phyloP scores from a whole-genome alignment of 1,140 invertebrate species.

The Leptopilina boulardi region DNA sequence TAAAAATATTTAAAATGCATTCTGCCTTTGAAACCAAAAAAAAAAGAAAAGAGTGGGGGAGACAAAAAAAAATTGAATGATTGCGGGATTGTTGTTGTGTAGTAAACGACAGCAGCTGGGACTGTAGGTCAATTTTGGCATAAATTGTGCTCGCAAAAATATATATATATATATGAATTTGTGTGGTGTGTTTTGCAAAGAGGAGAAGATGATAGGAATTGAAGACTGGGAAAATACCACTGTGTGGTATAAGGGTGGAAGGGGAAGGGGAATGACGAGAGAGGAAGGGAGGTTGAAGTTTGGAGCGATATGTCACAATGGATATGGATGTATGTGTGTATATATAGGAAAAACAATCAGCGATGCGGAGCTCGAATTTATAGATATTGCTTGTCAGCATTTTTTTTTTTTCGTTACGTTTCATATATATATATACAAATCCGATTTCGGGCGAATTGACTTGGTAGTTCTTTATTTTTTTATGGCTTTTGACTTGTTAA shows the following conservation, averaged over 20 bases:
- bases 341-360: conserved; percentile 58
- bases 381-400: conserved; percentile 60
- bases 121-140: background rate
- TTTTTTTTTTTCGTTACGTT: conserved; percentile 44
- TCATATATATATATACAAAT: conserved; percentile 39
- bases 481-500: conserved; percentile 48
- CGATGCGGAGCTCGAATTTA: conserved; percentile 53
- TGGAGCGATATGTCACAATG: background rate
- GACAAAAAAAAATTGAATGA: background rate
- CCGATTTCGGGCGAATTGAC: conserved; percentile 51
- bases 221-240: background rate
- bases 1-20: no score
- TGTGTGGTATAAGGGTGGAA: no score
- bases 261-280: background rate
- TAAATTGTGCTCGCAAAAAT: conserved; percentile 7
- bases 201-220: conserved; percentile 18
- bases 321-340: conserved; percentile 24
- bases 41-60: background rate
- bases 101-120: background rate
- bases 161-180: background rate
- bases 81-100: background rate
- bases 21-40: background rate
- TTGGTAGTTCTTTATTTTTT: conserved; percentile 51
- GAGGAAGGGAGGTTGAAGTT: background rate
- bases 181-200: background rate